phyloP scores from a whole-genome alignment of 2,113 vertebrate genomes.

The Brachirus orientalis region DNA sequence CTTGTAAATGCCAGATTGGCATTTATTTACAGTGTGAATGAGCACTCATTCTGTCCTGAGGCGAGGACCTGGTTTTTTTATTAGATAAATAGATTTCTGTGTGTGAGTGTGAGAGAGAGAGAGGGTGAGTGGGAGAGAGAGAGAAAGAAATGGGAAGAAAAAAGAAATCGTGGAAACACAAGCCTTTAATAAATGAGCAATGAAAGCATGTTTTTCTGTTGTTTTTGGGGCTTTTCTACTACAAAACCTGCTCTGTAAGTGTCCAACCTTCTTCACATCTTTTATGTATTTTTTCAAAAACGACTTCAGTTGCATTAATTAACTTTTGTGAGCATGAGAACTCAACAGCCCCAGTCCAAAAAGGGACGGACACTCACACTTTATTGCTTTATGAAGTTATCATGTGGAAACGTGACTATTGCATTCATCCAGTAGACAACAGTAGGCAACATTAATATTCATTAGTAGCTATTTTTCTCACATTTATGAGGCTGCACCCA shows the following conservation, averaged over 20 bases:
- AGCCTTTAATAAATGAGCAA: constrained; percentile 34
- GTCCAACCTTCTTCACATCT: background rate
- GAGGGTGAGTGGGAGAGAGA: background rate
- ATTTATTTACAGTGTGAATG: constrained; percentile 36
- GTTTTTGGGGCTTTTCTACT: constrained; percentile 7
- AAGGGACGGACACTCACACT: background rate
- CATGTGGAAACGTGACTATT: background rate
- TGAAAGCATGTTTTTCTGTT: constrained; percentile 28
- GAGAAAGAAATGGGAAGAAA: too few species aligned
- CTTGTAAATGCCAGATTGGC: constrained; percentile 51
- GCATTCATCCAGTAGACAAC: background rate
- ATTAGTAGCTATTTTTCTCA: background rate
- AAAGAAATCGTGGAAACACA: background rate
- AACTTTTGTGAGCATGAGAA: too few species aligned
- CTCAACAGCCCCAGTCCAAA: too few species aligned
- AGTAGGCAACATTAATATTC: background rate
- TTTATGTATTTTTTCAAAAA: too few species aligned
- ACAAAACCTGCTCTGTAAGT: background rate
- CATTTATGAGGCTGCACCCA: background rate
- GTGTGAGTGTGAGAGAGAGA: background rate
- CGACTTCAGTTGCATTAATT: too few species aligned
- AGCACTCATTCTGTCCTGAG: constrained; percentile 4
- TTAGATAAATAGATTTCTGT: constrained; percentile 36
- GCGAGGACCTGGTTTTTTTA: constrained; percentile 24
- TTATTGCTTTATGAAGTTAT: background rate